Percentiles rank a stretch among this genome's conserved stretches.
phyloP scores from a whole-genome alignment of 2,797 vertebrate genomes.

The Eidolon dupreanum region DNA sequence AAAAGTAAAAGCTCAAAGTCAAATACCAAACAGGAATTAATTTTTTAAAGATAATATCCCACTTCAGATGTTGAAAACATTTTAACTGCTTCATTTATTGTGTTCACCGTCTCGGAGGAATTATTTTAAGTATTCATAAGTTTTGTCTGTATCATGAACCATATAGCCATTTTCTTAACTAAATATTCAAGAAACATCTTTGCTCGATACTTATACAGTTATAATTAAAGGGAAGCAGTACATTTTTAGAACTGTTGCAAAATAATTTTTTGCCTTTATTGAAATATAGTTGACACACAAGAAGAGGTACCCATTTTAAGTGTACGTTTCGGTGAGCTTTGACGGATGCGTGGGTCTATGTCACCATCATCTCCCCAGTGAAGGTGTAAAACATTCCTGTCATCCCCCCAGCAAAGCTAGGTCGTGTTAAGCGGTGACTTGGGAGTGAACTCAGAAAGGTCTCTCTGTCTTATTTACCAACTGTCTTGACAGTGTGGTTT shows the following conservation, averaged over 20 bases:
- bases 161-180: background rate
- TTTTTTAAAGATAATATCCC: background rate
- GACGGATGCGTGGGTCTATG: background rate
- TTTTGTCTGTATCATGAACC: slow-evolving; percentile 17
- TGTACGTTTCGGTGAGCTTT: background rate
- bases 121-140: background rate
- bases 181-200: background rate
- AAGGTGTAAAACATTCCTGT: background rate
- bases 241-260: background rate
- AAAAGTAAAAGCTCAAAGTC: background rate
- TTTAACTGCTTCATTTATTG: background rate
- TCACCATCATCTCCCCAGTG: background rate
- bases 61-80: background rate
- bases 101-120: background rate
- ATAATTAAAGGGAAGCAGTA: background rate
- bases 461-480: background rate
- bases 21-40: background rate
- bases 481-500: background rate
- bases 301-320: background rate
- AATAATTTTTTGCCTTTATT: background rate
- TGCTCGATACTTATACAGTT: background rate
- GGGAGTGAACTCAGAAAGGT: too few species aligned
- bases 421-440: background rate
- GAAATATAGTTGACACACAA: background rate
- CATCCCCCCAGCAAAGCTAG: background rate